These are phyloP conservation scores for Salvelinus namaycush DNA, from an alignment of 2,113 vertebrate species.

Conservation along the genomic window DNA sequence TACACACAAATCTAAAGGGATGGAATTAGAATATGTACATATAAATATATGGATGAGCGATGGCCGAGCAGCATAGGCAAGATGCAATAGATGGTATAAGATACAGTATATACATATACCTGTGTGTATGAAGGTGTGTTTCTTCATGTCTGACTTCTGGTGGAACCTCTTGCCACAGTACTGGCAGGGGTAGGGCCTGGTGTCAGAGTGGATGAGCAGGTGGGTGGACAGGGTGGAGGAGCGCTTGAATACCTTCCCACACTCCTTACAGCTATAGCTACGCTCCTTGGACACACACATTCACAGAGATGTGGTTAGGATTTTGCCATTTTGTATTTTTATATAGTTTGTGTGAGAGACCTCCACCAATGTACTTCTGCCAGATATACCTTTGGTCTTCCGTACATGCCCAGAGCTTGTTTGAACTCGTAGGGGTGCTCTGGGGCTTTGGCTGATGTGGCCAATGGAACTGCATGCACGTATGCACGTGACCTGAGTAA, in stretches of 20 bases:
- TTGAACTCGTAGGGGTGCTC: constrained; percentile 45
- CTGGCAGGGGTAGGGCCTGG: constrained; percentile 76
- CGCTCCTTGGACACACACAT: constrained; percentile 62
- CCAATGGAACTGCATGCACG: constrained; percentile 35
- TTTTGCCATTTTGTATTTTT: neutral
- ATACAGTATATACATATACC: constrained; percentile 15
- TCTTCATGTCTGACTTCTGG: constrained; percentile 85
- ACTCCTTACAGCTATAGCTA: constrained; percentile 75
- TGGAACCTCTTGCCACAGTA: constrained; percentile 81
- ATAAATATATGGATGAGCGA: too few relatives aligned
- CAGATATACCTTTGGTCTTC: constrained; percentile 60
- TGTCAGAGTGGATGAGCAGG: constrained; percentile 81
- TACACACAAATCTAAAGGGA: too few relatives aligned
- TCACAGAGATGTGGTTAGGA: neutral
- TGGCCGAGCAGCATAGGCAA: too few relatives aligned
- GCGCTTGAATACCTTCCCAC: constrained; percentile 71
- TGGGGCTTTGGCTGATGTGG: constrained; percentile 3
- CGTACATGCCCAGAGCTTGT: constrained; percentile 14
- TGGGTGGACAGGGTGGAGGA: constrained; percentile 72
- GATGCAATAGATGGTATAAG: too few relatives aligned
- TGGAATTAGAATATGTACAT: too few relatives aligned
- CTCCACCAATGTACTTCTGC: neutral
- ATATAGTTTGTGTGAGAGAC: neutral
- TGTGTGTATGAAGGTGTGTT: constrained; percentile 82
- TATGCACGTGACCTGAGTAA: constrained; percentile 24